These are phyloP conservation scores for Frankliniella intonsa DNA, from an alignment of 2,888 invertebrate genomes.

Conservation along the genomic window DNA sequence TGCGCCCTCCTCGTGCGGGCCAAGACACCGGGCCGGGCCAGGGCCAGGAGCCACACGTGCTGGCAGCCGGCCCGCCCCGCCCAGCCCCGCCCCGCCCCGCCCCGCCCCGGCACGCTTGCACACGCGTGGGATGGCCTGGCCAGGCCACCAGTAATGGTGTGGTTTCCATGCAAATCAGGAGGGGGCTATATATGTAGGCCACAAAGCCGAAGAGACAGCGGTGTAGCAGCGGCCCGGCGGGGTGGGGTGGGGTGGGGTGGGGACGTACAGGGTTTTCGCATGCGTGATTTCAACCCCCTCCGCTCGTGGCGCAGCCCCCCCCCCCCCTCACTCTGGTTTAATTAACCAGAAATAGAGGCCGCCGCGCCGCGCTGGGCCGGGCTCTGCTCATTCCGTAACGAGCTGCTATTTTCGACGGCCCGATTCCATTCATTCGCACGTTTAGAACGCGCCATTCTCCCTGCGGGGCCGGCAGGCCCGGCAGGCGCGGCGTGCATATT, in stretches of 20 bases:
- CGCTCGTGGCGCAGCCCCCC: neutral
- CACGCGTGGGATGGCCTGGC: no score
- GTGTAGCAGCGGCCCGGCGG: no score
- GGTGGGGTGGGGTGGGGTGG: no score
- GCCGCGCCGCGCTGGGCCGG: neutral
- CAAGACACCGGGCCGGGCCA: no score
- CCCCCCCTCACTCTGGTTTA: neutral
- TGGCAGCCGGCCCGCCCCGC: no score
- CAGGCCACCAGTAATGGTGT: constrained; percentile 35
- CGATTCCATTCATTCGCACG: neutral
- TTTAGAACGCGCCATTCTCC: neutral
- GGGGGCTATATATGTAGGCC: constrained; percentile 38
- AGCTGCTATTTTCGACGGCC: neutral
- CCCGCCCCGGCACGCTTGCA: no score
- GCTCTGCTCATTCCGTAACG: no score
- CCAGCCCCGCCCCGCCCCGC: no score
- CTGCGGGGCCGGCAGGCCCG: constrained; percentile 19
- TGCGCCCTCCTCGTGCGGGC: no score
- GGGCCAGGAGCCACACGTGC: neutral
- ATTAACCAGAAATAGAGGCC: constrained; percentile 3
- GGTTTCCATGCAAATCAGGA: constrained; percentile 36
- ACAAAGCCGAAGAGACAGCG: neutral
- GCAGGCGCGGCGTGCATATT: neutral
- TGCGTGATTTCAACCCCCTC: neutral
- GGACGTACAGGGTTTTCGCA: neutral